Conservation (phyloP, 2,113 vertebrate genomes). For the Caranx ignobilis region DNA sequence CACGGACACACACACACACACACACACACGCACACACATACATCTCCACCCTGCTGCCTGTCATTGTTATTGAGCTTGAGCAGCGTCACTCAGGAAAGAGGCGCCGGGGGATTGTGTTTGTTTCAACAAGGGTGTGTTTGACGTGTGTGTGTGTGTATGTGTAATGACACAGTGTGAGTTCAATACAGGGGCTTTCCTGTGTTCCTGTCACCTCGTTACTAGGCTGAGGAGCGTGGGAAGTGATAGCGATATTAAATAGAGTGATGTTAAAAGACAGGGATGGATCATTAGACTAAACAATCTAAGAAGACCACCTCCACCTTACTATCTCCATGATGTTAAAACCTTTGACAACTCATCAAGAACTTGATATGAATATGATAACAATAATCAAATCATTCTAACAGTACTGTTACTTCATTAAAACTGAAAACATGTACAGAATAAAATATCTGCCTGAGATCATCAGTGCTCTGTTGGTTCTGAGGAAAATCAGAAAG, state of each 20-base stretch:
- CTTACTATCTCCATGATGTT: background rate
- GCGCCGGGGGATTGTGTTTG: slow-evolving; percentile 80
- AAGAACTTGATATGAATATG: too few relatives aligned
- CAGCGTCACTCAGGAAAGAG: slow-evolving; percentile 81
- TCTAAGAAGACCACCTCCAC: background rate
- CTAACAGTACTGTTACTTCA: background rate
- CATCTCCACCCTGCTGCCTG: slow-evolving; percentile 74
- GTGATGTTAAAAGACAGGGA: background rate
- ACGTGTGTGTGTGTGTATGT: slow-evolving; percentile 42
- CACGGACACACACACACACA: slow-evolving; percentile 39
- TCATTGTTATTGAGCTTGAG: slow-evolving; percentile 81
- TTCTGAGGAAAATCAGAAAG: slow-evolving; percentile 16
- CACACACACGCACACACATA: slow-evolving; percentile 50
- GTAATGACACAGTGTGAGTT: slow-evolving; percentile 61
- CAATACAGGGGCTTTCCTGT: slow-evolving; percentile 76
- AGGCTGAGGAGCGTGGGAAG: slow-evolving; percentile 74
- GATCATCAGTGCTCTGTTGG: background rate
- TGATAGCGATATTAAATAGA: slow-evolving; percentile 8
- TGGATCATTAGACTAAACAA: background rate
- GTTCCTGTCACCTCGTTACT: slow-evolving; percentile 67
- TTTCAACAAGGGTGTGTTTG: slow-evolving; percentile 76
- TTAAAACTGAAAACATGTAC: background rate
- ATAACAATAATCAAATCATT: too few relatives aligned
- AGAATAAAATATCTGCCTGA: background rate
- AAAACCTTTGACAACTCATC: background rate